Percentiles rank a stretch among this genome's conserved stretches.
phyloP scores from a whole-genome alignment of 2,888 invertebrate species.

The Agrilus cyanescens region DNA sequence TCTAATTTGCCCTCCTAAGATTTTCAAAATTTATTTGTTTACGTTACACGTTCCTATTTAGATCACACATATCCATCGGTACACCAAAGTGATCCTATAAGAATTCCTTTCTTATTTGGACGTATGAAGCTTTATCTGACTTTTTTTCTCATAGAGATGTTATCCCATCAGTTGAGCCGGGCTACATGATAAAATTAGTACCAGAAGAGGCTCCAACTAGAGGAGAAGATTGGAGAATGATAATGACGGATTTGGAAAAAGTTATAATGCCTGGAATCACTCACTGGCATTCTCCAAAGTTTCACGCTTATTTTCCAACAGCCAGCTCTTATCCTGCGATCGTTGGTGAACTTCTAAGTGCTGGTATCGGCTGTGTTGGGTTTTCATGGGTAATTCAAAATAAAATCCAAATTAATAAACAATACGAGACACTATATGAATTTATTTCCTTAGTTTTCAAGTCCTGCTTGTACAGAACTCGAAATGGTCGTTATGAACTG shows the following conservation, averaged over 20 bases:
- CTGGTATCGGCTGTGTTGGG: slow-evolving; percentile 73
- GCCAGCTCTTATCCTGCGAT: slow-evolving; percentile 76
- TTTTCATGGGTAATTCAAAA: slow-evolving; percentile 69
- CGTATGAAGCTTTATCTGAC: too few species aligned
- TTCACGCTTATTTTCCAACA: slow-evolving; percentile 85
- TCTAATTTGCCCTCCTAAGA: too few species aligned
- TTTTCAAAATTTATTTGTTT: too few species aligned
- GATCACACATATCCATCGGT: too few species aligned
- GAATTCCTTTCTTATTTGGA: too few species aligned
- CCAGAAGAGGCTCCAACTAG: slow-evolving; percentile 72
- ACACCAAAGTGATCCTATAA: too few species aligned
- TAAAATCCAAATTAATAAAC: too few species aligned
- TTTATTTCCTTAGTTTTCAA: slow-evolving; percentile 25
- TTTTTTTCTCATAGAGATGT: slow-evolving; percentile 69
- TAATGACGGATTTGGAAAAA: slow-evolving; percentile 79
- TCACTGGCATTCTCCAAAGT: slow-evolving; percentile 89
- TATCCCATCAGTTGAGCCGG: slow-evolving; percentile 79
- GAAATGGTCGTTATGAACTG: slow-evolving; percentile 88
- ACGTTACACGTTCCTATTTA: too few species aligned
- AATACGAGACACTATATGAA: too few species aligned
- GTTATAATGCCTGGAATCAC: slow-evolving; percentile 90
- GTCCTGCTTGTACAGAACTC: slow-evolving; percentile 72
- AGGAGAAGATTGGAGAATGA: slow-evolving; percentile 73
- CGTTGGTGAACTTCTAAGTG: slow-evolving; percentile 70
- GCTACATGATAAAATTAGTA: slow-evolving; percentile 70